Base-by-base conservation (phyloP, 2,113 vertebrate genomes). In the Ginglymostoma cirratum region DNA sequence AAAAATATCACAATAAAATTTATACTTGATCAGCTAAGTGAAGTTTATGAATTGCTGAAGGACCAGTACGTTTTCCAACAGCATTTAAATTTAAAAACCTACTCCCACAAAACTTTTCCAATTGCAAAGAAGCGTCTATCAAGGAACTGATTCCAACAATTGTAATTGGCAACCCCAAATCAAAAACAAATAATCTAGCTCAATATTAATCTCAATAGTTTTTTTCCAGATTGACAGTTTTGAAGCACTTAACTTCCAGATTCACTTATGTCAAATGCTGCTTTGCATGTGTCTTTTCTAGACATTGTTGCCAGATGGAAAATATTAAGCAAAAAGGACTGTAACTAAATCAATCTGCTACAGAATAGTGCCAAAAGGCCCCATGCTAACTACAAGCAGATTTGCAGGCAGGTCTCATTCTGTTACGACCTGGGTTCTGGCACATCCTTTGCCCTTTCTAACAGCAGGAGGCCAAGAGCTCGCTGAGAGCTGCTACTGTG, bases 291-390 rank as follows among this genome's bases (percentile, higher is more conserved):
- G 96, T 98, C 97, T 98, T 98, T 98, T 98, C 96, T 97, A 97
- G 97, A 97, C 98, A 98, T 98, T 98, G 98, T 97, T 97, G 97
- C 98, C 98, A 99, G 98, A 98, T 98, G 98, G 98, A 98, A 98
- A 97, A 97, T 97, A 98, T 98, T 98, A 99, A 98, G 98, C 96
- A 96, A 97, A 97, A 97, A 97, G 97, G 97, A 98, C 96, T 97
- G 97, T 98, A 98, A 97, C 96, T 98, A 98, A 98, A 98, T 98
- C 98, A 98, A 97, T 97, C 96, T 96, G 97, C 97, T 97, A 97
- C 67, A 96, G 97, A 96, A 95, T 89, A 96, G 96, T 97, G 97
- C 97, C 97, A 97, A 97, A 97, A 97, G 96, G 97, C 97, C 97
- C 97, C 97, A 96, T 96, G 97, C 97, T 98, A 98, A 98, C 97